Base-by-base conservation (phyloP, 2,888 invertebrate species). In the Nomada hirtipes region DNA sequence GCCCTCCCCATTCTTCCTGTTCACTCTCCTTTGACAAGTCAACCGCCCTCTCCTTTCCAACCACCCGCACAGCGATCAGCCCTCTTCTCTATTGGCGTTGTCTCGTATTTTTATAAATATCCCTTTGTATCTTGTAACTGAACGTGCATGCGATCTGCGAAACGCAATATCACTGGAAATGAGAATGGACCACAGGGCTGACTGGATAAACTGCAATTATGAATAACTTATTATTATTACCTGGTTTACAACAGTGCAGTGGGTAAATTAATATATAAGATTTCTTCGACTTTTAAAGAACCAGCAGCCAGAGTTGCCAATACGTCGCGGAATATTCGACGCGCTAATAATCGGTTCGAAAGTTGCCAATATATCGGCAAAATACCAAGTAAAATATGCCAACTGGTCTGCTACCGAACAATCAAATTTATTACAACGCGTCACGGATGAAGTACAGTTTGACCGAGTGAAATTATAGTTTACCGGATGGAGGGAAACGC, bases 81-180 rank as follows among this genome's bases (percentile, higher is more conserved):
- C 68, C 68, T 60, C 73, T 81, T 75, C 75, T 67, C 61, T 76
- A 73, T 82, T 71, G 79, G 63, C 64, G 60, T 76, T 75, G 78
- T 64, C 50, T 50, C 4, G 18, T 50, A 15, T 50, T 18, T 15
- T 18, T 15, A 15, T 50, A 15, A 79, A 76, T 84, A 75, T 79
- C 75, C 52, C 71, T 83, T 87, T 84, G 83, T 80, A 86, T 78
- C 75, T 81, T 79, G 75, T 76, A 69, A 78, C 74, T 81, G 81
- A 83, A 36, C 36, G 36, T 36, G 36, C 36, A 36, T 36, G 36
- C 36, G 36, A 36, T 7, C 73, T 74, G 71, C 78, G 79, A 79
- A 87, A 79, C 76, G 79, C 79, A 84, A 83, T 84, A 82, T 73
- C 71, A 61, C 74, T 77, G 79, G 88, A 86, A 86, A 86, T 82